Conservation (phyloP, 2,797 vertebrate species). For the Chelon labrosus region DNA sequence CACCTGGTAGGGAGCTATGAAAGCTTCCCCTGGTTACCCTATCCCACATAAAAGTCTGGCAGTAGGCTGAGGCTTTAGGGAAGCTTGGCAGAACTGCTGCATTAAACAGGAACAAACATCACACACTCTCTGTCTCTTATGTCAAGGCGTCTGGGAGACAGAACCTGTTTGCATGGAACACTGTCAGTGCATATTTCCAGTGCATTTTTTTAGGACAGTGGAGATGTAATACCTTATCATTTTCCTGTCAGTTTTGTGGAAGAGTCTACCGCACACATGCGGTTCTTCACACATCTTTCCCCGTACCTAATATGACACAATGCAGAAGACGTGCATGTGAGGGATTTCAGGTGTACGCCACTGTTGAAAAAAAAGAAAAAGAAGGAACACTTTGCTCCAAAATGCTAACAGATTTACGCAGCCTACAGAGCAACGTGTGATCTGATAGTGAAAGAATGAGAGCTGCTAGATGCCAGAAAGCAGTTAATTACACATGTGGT, state of each 20-base stretch:
- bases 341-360: conserved; percentile 51
- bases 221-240: conserved; percentile 49
- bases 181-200: conserved; percentile 57
- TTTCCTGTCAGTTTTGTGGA: conserved; percentile 41
- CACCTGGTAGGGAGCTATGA: conserved; percentile 84
- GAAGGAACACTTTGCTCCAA: conserved; percentile 45
- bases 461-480: conserved; percentile 64
- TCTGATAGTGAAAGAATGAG: conserved; percentile 78
- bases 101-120: conserved; percentile 81
- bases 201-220: conserved; percentile 46
- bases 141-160: conserved; percentile 63
- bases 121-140: conserved; percentile 72
- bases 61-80: conserved; percentile 78
- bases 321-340: not conserved
- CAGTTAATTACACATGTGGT: conserved; percentile 85
- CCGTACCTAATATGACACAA: not conserved
- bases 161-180: conserved; percentile 65
- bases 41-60: conserved; percentile 86
- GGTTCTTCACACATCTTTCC: conserved; percentile 17
- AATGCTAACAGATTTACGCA: conserved; percentile 43
- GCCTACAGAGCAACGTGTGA: conserved; percentile 64
- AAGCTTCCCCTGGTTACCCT: conserved; percentile 83
- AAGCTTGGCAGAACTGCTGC: conserved; percentile 79
- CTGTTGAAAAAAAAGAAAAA: conserved; percentile 38
- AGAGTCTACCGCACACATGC: conserved; percentile 29